Evolutionary conservation across 2,888 invertebrate species (phyloP).

Genomic region (Neelides folsomi): DNA sequence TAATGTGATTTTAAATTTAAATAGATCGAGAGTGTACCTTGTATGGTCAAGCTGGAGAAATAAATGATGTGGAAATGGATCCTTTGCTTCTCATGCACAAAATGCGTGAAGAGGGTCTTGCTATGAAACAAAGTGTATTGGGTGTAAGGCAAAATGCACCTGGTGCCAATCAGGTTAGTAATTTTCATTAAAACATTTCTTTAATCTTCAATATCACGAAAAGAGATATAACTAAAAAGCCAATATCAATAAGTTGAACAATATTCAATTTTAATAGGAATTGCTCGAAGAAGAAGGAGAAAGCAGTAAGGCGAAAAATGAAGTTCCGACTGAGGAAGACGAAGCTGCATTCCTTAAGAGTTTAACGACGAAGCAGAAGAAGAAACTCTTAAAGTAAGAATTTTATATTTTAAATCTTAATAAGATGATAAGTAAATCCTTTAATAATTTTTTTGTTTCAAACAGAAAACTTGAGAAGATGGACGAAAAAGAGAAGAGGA

Average conservation of each 20-base stretch:
- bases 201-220: too few species aligned
- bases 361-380: conserved; percentile 73
- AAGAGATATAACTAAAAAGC: conserved; percentile 21
- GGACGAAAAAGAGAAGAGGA: conserved; percentile 19
- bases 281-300: conserved; percentile 15
- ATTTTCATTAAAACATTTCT: too few species aligned
- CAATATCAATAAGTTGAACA: background rate
- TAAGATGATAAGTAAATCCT: background rate
- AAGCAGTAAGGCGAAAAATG: conserved; percentile 43
- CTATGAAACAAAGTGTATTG: conserved; percentile 58
- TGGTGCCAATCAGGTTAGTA: conserved; percentile 35
- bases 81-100: conserved; percentile 66
- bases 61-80: conserved; percentile 42
- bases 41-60: conserved; percentile 63
- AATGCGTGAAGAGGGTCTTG: conserved; percentile 82
- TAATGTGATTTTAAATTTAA: conserved; percentile 25
- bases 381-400: conserved; percentile 67
- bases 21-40: conserved; percentile 89
- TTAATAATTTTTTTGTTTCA: conserved; percentile 4
- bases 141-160: conserved; percentile 40
- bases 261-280: conserved; percentile 11
- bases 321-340: conserved; percentile 39
- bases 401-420: background rate
- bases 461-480: conserved; percentile 26
- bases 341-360: conserved; percentile 62